Evolutionary conservation across 2,797 vertebrate genomes (phyloP), one percentile per base, ranked within the genome.

Genomic region (Pseudopleuronectes americanus): DNA sequence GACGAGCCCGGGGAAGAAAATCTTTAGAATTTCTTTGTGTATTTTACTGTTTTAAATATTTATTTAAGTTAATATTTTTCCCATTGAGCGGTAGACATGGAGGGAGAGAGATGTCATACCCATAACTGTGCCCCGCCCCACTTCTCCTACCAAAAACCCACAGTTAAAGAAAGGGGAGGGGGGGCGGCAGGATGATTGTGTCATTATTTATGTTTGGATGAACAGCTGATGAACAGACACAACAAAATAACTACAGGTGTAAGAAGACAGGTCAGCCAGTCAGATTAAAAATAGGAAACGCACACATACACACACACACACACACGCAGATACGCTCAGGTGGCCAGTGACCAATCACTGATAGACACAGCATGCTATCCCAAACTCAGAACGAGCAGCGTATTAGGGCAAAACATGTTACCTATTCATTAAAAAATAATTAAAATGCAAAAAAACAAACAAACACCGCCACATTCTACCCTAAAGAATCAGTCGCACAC

Each of bases 381-480:
- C 86, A 77, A 86, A 90, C 77, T 83, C 58, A 77, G 76, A 87
- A 88, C 77, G 49, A 54, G 79, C 59, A 77, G 83, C 74, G 71
- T 79, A 89, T 87, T 87, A 90, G 36, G 87, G 78, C 82, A 81
- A 88, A 89, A 88, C 84, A 89, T 76, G 8, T 47, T 21, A 82
- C 86, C 88, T 82, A 80, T 48, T 48, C 2, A 19, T 48, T 58
- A 45, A 12, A 36, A 38, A 38, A 38, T 0, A 12, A 38, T 12
- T 84, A 76, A 74, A 73, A 54, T 41, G 33, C 51, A 64, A 71
- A 75, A 65, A 57, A 84, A 87, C 22, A 84, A 84, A 89, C 88
- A 92, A 82, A 92, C 91, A 91, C 92, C 88, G 82, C 92, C 89
- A 93, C 92, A 92, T 91, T 94, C 93, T 93, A 92, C 84, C 90